Evolutionary conservation across 37 sponge, comb jelly and placozoan species (phyloP).

Genomic region (Crambe crambe): DNA sequence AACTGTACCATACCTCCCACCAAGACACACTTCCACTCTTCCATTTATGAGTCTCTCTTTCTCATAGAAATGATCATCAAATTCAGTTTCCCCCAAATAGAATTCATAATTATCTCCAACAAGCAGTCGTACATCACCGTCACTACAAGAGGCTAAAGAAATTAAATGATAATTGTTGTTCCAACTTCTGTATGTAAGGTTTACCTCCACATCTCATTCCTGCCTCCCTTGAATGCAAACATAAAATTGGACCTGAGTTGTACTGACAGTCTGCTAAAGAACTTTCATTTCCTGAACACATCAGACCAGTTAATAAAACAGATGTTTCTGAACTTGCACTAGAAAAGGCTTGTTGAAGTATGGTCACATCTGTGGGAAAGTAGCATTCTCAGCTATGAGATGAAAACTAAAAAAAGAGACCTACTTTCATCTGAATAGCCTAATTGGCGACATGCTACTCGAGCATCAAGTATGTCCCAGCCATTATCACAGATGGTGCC

Average conservation of each 20-base stretch:
- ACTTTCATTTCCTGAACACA: conserved; percentile 15
- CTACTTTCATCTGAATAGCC: conserved; percentile 2
- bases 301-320: conserved; percentile 6
- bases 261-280: conserved; percentile 14
- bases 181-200: not conserved
- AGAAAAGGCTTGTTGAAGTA: not conserved
- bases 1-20: conserved; percentile 41
- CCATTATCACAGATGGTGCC: not conserved
- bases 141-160: conserved; percentile 11
- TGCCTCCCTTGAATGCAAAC: conserved; percentile 29
- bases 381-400: too few relatives aligned
- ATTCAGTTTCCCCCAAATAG: conserved; percentile 13
- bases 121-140: conserved; percentile 19
- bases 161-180: not conserved
- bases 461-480: conserved; percentile 15
- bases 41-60: conserved; percentile 20
- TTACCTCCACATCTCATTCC: conserved; percentile 33
- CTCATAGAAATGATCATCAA: conserved; percentile 4
- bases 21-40: conserved; percentile 42
- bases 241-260: not conserved
- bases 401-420: too few relatives aligned
- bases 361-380: not conserved
- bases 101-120: conserved; percentile 1
- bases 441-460: conserved; percentile 5
- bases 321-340: not conserved